Percentiles rank a stretch among this genome's conserved stretches.
phyloP scores from a whole-genome alignment of 2,113 vertebrate species.

The Podarcis raffonei region DNA sequence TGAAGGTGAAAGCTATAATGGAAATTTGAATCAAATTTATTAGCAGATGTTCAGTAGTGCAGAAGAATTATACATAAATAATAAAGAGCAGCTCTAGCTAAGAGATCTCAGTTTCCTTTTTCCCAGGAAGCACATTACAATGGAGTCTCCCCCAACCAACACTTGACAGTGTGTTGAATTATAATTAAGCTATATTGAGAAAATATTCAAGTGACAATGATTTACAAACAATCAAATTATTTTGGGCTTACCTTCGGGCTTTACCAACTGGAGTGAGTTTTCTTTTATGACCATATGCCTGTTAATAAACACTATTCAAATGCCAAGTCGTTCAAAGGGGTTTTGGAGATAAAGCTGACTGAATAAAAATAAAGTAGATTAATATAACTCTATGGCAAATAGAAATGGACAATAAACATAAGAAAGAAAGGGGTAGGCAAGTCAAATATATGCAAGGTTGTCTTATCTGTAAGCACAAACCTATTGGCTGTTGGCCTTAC shows the following conservation, averaged over 20 bases:
- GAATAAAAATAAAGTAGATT: slow-evolving; percentile 49
- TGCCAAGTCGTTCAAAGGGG: slow-evolving; percentile 36
- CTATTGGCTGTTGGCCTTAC: not conserved
- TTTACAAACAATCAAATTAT: slow-evolving; percentile 72
- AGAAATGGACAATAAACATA: slow-evolving; percentile 17
- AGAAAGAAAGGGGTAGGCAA: not conserved
- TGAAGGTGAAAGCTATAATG: slow-evolving; percentile 65
- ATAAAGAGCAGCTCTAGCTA: slow-evolving; percentile 56
- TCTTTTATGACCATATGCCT: slow-evolving; percentile 68
- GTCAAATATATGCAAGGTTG: not conserved
- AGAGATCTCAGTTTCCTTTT: slow-evolving; percentile 53
- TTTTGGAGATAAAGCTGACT: slow-evolving; percentile 45
- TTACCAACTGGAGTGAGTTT: slow-evolving; percentile 66
- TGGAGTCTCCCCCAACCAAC: slow-evolving; percentile 41
- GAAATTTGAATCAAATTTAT: slow-evolving; percentile 72
- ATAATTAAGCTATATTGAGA: slow-evolving; percentile 74
- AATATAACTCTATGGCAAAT: slow-evolving; percentile 45
- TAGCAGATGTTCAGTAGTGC: slow-evolving; percentile 72
- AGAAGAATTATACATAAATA: slow-evolving; percentile 69
- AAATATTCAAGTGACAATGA: slow-evolving; percentile 67
- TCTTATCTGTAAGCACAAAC: not conserved
- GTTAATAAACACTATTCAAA: slow-evolving; percentile 66
- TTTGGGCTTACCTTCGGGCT: slow-evolving; percentile 68
- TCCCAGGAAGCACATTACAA: slow-evolving; percentile 64
- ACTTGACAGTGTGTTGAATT: slow-evolving; percentile 61